phyloP scores from a whole-genome alignment of 1,140 invertebrate genomes.

The Bicyclus anynana region DNA sequence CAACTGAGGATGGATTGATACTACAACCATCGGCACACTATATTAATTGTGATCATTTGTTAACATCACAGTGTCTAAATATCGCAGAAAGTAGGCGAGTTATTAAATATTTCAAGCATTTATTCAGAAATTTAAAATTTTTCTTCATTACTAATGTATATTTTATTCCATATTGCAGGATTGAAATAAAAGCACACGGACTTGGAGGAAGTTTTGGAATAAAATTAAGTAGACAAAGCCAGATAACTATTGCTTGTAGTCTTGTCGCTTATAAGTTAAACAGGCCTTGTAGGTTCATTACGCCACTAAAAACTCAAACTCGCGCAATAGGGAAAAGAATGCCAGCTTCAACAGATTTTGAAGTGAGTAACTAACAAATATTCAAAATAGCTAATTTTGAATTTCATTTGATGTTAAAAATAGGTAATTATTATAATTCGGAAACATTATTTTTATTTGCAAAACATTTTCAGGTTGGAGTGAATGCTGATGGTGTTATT shows the following conservation, averaged over 20 bases:
- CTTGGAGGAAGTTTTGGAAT: slow-evolving; percentile 17
- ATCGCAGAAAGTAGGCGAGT: slow-evolving; percentile 57
- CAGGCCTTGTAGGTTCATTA: slow-evolving; percentile 48
- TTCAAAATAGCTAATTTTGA: no score
- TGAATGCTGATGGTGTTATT: slow-evolving; percentile 80
- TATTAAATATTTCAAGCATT: no score
- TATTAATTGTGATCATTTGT: slow-evolving; percentile 78
- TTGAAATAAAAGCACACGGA: slow-evolving; percentile 72
- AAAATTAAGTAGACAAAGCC: slow-evolving; percentile 4
- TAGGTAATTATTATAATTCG: no score
- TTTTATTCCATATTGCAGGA: slow-evolving; percentile 72
- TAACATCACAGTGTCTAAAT: slow-evolving; percentile 78
- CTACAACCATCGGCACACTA: slow-evolving; percentile 80
- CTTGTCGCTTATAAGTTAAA: slow-evolving; percentile 39
- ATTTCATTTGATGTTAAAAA: no score
- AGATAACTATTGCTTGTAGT: slow-evolving; percentile 27
- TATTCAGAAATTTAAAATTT: no score
- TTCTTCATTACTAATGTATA: no score
- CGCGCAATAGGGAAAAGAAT: slow-evolving; percentile 80
- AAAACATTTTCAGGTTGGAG: slow-evolving; percentile 67
- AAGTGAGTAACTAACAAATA: no score
- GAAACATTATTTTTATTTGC: no score
- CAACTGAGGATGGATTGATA: slow-evolving; percentile 79
- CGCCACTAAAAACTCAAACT: slow-evolving; percentile 81
- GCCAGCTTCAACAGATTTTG: slow-evolving; percentile 78